A percentile compares a stretch with the other conserved stretches of the same genome.
Evolutionary conservation across 1,140 invertebrate species (phyloP).

Genomic region (Brachystomella parvula): DNA sequence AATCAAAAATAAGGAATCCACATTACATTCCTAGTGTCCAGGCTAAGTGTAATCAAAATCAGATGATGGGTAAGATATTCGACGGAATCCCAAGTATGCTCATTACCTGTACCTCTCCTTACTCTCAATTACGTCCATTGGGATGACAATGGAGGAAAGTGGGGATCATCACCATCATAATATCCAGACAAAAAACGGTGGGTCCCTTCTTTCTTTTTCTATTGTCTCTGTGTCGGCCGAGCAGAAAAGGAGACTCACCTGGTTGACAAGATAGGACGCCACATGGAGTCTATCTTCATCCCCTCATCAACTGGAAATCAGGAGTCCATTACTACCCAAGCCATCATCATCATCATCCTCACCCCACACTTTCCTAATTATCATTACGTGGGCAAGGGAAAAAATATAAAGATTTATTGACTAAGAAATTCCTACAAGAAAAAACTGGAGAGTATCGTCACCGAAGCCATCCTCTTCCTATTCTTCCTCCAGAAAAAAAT

Average conservation of each 20-base stretch:
- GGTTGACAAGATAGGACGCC: slow-evolving; percentile 1
- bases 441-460: too few species aligned
- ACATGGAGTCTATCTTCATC: neutral
- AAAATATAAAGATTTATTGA: neutral
- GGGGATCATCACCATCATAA: neutral
- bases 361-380: slow-evolving; percentile 2
- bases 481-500: neutral
- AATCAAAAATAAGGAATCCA: too few species aligned
- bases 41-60: too few species aligned
- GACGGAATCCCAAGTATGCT: too few species aligned
- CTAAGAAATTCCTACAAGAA: neutral
- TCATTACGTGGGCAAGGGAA: neutral
- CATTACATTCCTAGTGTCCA: too few species aligned
- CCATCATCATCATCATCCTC: neutral
- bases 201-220: neutral
- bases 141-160: slow-evolving; percentile 7
- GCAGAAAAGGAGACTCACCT: slow-evolving; percentile 8
- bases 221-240: neutral
- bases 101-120: too few species aligned
- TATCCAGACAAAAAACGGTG: neutral
- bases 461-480: neutral
- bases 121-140: too few species aligned
- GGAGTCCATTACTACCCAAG: slow-evolving; percentile 12
- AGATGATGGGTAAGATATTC: too few species aligned
- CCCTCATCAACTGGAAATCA: neutral